Percentiles rank a stretch among this genome's conserved stretches.
These are phyloP conservation scores for Ricordea florida DNA, from an alignment of 92 coral and sea anemone genomes.

Conservation along the genomic window DNA sequence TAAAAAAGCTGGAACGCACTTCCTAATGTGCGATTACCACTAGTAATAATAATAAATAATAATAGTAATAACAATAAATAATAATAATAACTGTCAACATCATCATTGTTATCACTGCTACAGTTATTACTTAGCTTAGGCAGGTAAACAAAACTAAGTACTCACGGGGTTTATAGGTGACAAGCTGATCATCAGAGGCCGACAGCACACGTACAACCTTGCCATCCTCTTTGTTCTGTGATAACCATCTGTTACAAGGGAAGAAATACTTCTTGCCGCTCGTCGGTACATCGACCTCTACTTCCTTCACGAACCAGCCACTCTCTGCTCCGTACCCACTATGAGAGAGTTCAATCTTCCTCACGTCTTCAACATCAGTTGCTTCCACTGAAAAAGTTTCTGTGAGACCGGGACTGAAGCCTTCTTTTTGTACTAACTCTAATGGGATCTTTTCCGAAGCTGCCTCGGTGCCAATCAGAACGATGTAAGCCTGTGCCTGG, in stretches of 20 bases:
- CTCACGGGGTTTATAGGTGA: constrained; percentile 98
- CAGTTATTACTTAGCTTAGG: too few species aligned
- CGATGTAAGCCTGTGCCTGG: constrained; percentile 89
- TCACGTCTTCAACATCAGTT: constrained; percentile 85
- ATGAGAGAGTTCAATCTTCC: constrained; percentile 63
- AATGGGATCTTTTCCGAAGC: constrained; percentile 86
- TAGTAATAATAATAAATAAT: too few species aligned
- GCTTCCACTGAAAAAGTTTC: constrained; percentile 95
- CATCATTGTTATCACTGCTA: too few species aligned
- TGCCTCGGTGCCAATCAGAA: constrained; percentile 85
- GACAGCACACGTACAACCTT: constrained; percentile 74
- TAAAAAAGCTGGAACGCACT: too few species aligned
- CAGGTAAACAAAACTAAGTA: neutral
- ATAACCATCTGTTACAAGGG: constrained; percentile 95
- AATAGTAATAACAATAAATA: too few species aligned
- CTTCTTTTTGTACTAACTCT: constrained; percentile 74
- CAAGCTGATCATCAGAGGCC: constrained; percentile 74
- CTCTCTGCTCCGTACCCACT: constrained; percentile 77
- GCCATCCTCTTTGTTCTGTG: constrained; percentile 94
- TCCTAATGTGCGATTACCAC: too few species aligned
- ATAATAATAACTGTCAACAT: too few species aligned
- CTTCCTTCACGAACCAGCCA: constrained; percentile 94
- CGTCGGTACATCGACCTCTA: constrained; percentile 94
- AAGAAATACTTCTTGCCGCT: constrained; percentile 89
- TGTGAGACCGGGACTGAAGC: constrained; percentile 84